Evolutionary conservation across 2,113 vertebrate species (phyloP), one percentile per base, ranked within the genome.

Genomic region (Indicator maculatus): DNA sequence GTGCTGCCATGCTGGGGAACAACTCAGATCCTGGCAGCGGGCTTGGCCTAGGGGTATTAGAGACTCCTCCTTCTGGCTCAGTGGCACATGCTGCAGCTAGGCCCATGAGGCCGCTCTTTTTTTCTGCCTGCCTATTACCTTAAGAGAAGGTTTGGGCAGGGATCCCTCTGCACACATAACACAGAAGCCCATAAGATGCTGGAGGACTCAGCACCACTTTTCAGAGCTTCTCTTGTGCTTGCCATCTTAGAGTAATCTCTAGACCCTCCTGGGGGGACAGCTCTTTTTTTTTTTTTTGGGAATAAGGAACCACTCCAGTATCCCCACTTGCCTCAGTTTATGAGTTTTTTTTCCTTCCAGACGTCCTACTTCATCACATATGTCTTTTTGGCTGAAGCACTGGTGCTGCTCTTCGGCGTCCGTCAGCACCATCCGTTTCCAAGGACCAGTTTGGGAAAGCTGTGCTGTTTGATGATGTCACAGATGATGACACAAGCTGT

Each of bases 331-430:
- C 38, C 15, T 85, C 47, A 55, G 4, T 71, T 73, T 71, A 30
- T 4, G 19, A 55, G 15, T 38, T 10, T 1, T 80, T 66, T 77
- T 55, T 36, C 31, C 31, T 80, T 39, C 36, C 21, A 76, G 20
- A 74, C 4, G 5, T 3, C 15, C 31, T 20, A 52, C 39, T 72
- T 8, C 13, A 23, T 59, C 30, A 47, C 0, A 0, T 27, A 12
- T 77, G 33, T 65, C 90, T 38, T 73, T 86, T 72, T 77, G 41
- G 12, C 83, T 63, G 85, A 44, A 86, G 13, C 31, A 39, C 41
- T 61, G 47, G 30, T 18, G 13, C 36, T 2, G 4, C 27, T 58
- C 17, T 45, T 38, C 44, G 33, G 41, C 12, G 11, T 70, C 59
- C 65, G 28, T 50, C 61, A 89, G 26, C 31, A 30, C 28, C 36